phyloP scores from a whole-genome alignment of 2,797 vertebrate genomes.

The Sebastes aleutianus region DNA sequence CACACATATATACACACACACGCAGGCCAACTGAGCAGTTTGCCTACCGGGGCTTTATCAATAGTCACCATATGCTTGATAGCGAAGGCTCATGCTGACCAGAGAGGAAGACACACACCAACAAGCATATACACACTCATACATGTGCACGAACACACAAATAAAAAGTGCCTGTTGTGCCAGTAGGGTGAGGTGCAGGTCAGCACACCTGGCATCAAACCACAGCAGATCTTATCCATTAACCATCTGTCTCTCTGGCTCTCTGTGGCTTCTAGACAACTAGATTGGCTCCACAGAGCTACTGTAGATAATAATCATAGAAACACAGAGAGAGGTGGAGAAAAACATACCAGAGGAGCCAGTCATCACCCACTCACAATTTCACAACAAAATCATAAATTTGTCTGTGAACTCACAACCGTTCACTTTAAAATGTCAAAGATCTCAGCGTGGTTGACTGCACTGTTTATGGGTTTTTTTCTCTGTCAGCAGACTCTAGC shows the following conservation, averaged over 20 bases:
- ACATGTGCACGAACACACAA: conserved; percentile 15
- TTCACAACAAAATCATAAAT: not conserved
- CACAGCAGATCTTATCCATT: conserved; percentile 65
- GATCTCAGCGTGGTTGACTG: not conserved
- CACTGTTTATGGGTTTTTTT: not conserved
- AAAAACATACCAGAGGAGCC: conserved; percentile 15
- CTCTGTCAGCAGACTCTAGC: not conserved
- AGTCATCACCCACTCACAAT: not conserved
- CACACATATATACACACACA: not conserved
- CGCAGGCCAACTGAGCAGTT: conserved; percentile 16
- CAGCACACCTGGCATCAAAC: conserved; percentile 70
- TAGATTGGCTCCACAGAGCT: conserved; percentile 25
- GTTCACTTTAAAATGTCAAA: not conserved
- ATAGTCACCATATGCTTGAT: conserved; percentile 70
- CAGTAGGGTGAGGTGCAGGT: conserved; percentile 63
- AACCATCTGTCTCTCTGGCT: conserved; percentile 70
- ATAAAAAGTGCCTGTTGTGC: conserved; percentile 29
- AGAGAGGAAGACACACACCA: conserved; percentile 11
- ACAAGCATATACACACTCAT: not conserved
- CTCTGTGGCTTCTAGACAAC: conserved; percentile 33
- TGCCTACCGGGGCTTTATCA: conserved; percentile 63
- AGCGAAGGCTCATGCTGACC: conserved; percentile 52
- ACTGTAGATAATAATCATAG: conserved; percentile 16
- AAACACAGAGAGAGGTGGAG: not conserved
- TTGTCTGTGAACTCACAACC: not conserved